Percentiles rank a stretch among this genome's conserved stretches.
These are phyloP conservation scores for Micrasema longulum DNA, from an alignment of 1,140 invertebrate species.

Conservation along the genomic window DNA sequence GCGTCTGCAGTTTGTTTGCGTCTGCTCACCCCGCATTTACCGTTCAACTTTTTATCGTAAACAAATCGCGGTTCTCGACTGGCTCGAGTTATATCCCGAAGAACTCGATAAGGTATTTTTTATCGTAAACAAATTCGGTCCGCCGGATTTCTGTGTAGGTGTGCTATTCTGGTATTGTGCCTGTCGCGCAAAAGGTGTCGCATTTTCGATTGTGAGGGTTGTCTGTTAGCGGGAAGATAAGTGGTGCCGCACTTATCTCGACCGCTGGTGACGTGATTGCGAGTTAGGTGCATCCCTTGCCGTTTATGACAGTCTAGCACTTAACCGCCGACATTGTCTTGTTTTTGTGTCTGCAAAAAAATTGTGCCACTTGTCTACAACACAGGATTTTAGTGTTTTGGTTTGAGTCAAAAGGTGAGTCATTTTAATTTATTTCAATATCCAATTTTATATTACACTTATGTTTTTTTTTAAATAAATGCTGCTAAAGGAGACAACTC, in stretches of 20 bases:
- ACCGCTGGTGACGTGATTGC: constrained; percentile 23
- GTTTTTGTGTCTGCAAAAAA: constrained; percentile 17
- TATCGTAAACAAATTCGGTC: neutral
- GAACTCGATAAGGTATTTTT: constrained; percentile 5
- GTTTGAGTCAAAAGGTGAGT: constrained; percentile 3
- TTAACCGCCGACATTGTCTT: neutral
- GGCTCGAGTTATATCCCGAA: constrained; percentile 4
- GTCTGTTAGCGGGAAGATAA: constrained; percentile 3
- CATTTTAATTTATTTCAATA: too few relatives aligned
- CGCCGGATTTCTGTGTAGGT: constrained; percentile 12
- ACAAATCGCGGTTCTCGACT: constrained; percentile 35
- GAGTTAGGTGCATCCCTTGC: constrained; percentile 21
- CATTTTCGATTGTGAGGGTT: constrained; percentile 21
- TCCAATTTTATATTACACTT: neutral
- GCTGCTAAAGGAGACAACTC: too few relatives aligned
- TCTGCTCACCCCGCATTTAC: constrained; percentile 11
- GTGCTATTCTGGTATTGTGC: constrained; percentile 7
- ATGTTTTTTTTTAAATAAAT: neutral
- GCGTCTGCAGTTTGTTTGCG: neutral
- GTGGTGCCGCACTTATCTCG: constrained; percentile 35
- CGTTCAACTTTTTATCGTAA: constrained; percentile 33
- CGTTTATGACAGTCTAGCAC: neutral
- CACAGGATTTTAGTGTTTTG: constrained; percentile 15
- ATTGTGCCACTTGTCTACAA: constrained; percentile 20
- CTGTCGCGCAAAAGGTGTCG: constrained; percentile 8